Base-by-base conservation (phyloP, 2,797 vertebrate species). In the Gobionotothen gibberifrons region DNA sequence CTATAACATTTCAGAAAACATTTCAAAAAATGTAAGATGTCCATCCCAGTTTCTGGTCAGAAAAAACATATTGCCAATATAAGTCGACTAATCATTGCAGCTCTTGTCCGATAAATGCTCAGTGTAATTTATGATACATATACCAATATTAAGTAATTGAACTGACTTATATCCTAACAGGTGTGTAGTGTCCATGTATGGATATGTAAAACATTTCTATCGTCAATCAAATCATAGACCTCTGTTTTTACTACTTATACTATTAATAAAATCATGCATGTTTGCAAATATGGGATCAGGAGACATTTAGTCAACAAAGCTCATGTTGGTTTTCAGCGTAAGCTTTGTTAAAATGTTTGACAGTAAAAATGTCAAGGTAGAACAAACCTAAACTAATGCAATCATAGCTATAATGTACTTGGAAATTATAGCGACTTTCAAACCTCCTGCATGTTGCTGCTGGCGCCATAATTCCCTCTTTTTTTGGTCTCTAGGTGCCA, bases 401-500 rank as follows among this genome's bases (percentile, higher is more conserved):
- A 17, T n/a, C 43, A 40, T 12, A 26, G 26, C 47, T 64, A 4
- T 40, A 42, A 42, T 69, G n/a, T 42, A 5, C 26, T 26, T 26
- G 26, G 17, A 29, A 56, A 19, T 39, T 1, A 19, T 57, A 2
- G 4, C 43, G 14, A 22, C 46, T 65, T 55, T 52, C 5, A 58
- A 40, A 39, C 8, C 9, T 44, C 22, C 42, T 55, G 49, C 9
- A 43, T 42, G 1, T 44, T 36, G 42, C 42, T 39, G 26, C 26
- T 26, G 26, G 26, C 4, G 26, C 26, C 26, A 26, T 26, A 26
- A 26, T 26, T 26, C 26, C 26, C 26, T 26, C 26, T 26, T 26
- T 26, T 26, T 26, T 5, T 26, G 26, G 26, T 26, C 4, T 26
- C 26, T 26, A 96, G 95, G 89, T 94, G 92, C 92, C 93, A 93